Base-by-base conservation (phyloP, 1,140 invertebrate genomes). In the Euura lappo region DNA sequence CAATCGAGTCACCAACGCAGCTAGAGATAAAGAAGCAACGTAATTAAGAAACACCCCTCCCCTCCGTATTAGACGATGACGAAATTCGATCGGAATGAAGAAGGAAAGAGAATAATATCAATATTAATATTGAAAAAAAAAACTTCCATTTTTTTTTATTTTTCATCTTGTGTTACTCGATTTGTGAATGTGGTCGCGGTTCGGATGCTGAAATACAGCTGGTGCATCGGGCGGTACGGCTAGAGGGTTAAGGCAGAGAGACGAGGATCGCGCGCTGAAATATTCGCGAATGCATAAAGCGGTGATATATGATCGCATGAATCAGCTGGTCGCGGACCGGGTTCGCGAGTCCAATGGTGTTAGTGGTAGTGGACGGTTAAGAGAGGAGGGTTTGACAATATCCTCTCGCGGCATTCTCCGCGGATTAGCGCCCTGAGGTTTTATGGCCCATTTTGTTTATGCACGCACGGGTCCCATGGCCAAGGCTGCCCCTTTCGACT, bases 381-480 rank as follows among this genome's bases (percentile, higher is more conserved):
- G 28, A 60, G 51, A 60, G 79, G 78, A 81, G 75, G 77, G 79
- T 84, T 83, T 83, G 81, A 83, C 82, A 83, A 83, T 83, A 82
- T 81, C 75, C 79, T 82, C 77, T 74, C 79, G 44, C 72, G 72
- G 81, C 81, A 83, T 82, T 83, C 81, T 83, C 72, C 80, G 77
- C 80, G 82, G 81, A 84, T 83, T 84, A 84, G 81, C 82, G 80
- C 79, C 80, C 81, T 76, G 76, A 79, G 78, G 72, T 83, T 83
- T 83, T 84, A 83, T 78, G 81, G 81, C 74, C 76, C 80, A 81
- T 84, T 82, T 83, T 83, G 81, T 82, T 84, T 83, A 84, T 84
- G 82, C 79, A 81, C 80, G 75, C 74, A 74, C 76, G 60, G 79
- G 28, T 28, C 28, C 28, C 28, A 28, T 28, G 28, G 77, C 81